Evolutionary conservation across 2,113 vertebrate genomes (phyloP), one percentile per base, ranked within the genome.

Genomic region (Hirundichthys speculiger): DNA sequence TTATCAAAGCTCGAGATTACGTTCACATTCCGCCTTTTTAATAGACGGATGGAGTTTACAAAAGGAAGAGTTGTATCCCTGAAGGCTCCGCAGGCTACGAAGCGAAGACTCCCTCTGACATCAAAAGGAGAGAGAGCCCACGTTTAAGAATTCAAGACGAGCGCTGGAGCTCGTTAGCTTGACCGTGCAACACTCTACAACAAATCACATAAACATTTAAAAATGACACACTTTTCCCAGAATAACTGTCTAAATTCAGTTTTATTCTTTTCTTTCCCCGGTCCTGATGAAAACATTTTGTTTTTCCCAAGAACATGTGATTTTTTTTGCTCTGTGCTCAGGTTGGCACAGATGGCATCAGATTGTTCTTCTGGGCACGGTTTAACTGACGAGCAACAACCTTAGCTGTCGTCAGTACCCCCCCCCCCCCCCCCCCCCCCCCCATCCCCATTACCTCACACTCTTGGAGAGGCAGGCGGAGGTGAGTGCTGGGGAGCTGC

Each of bases 291-390:
- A 59, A 72, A 63, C 51, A 56, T 75, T 72, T 85, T n/a, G n/a
- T n/a, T 77, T 77, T 85, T n/a, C 75, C 38, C 39, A 55, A 38
- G 15, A 52, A 66, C 77, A 72, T 27, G 75, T 78, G 79, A 88
- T 86, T 79, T n/a, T n/a, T n/a, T n/a, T 78, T 27, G 65, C 63
- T 62, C 12, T 13, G 41, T 73, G 68, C 64, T 77, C 18, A 12
- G 34, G n/a, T n/a, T 40, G 54, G 65, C 73, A 73, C 80, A 85
- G 82, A 89, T 88, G 80, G 76, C 18, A 51, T 73, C 62, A 84
- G 63, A 86, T 79, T 80, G 75, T 61, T 84, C 60, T 78, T 83
- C 64, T 56, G 70, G 74, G 64, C 34, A 48, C 14, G 59, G 30
- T 57, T 73, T 74, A 49, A 73, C 63, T 5, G 13, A 51, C 42